Evolutionary conservation across 1,140 invertebrate species (phyloP), one percentile per base, ranked within the genome.

Genomic region (Drosophila leontia): DNA sequence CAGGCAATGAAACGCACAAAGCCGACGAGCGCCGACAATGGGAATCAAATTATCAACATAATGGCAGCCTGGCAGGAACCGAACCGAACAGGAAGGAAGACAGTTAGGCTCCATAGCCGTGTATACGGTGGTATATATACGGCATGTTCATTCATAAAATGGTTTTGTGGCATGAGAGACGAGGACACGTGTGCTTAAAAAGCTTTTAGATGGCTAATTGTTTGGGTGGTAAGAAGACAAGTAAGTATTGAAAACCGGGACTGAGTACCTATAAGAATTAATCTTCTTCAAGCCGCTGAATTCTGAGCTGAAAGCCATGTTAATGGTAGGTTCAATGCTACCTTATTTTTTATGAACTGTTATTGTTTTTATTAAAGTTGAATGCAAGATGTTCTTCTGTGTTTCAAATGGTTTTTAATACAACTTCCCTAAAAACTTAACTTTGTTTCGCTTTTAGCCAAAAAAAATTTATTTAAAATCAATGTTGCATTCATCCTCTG

Each of bases 21-120:
- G 71, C 17, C 47, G 47, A 56, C 39, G 29, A 48, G 34, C 34
- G 37, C 44, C 57, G 50, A 75, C 75, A 77, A 65, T 67, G 75
- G 42, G 41, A 68, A 78, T 78, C 57, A 60, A 78, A 75, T 78
- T 78, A 75, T 68, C 56, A 75, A 78, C 75, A 75, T 61, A 78
- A 78, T 61, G 63, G 48, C 39, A 51, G 50, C 13, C 67, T 7
- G 34, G 32, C 23, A 23, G 50, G 32, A 39, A 35, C 42, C 42
- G 42, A 39, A 41, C 42, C 19, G 13, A 39, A 45, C 32, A 41
- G 50, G 41, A 50, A 62, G 50, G 41, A 44, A 47, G 37, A 26
- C 37, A 61, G 48, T 62, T 50, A 34, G 35, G 15, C 42, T 32
- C 34, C 32, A 58, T 59, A 37, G 57, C 44, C 17, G 15, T 26